phyloP scores from a whole-genome alignment of 2,888 invertebrate genomes.

The Invenusta paracnida region DNA sequence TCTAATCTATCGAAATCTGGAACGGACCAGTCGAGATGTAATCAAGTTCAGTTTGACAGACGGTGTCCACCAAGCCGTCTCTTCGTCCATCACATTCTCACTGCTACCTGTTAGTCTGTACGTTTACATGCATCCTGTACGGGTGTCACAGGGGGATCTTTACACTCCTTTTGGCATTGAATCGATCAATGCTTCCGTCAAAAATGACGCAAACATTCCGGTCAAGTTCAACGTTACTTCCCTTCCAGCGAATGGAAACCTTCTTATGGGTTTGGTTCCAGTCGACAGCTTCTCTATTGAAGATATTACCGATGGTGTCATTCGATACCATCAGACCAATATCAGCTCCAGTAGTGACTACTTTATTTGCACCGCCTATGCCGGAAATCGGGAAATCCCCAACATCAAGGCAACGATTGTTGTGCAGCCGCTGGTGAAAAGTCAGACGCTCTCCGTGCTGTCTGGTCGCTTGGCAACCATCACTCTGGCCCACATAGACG shows the following conservation, averaged over 20 bases:
- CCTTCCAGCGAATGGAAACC: background rate
- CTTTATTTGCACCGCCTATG: conserved; percentile 6
- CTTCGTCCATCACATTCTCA: background rate
- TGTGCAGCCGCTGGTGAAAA: background rate
- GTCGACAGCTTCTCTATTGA: background rate
- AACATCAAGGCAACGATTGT: background rate
- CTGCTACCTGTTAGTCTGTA: background rate
- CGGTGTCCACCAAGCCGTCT: background rate
- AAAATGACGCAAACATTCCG: background rate
- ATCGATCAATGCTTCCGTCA: background rate
- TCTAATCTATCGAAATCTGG: background rate
- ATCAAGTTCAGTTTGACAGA: background rate
- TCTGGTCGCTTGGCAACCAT: background rate
- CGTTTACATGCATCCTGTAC: background rate
- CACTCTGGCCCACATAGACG: background rate
- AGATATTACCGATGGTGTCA: background rate
- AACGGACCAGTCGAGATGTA: background rate
- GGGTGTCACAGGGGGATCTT: background rate
- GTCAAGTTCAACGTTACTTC: background rate
- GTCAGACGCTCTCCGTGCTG: background rate
- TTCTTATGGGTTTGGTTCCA: background rate
- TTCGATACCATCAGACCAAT: background rate
- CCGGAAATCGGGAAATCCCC: background rate
- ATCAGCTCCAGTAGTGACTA: background rate
- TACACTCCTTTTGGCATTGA: background rate